Percentiles rank a stretch among this genome's conserved stretches.
Conservation (phyloP, 2,888 invertebrate species). For the Dryococelus australis region DNA sequence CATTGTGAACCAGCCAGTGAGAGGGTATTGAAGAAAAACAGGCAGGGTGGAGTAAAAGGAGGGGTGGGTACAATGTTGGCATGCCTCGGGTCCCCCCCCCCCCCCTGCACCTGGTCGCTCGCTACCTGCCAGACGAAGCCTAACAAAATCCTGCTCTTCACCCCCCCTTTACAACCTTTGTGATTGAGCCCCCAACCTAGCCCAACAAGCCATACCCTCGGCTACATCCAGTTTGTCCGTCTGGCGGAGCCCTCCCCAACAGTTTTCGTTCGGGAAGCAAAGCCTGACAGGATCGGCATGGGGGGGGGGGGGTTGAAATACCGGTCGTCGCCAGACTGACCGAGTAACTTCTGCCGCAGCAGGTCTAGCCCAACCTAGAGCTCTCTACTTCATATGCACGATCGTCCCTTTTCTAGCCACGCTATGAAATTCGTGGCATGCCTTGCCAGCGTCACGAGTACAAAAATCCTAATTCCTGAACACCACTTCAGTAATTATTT, state of each 20-base stretch:
- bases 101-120: neutral
- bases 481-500: too few relatives aligned
- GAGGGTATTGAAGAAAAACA: neutral
- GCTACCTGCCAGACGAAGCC: neutral
- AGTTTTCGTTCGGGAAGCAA: slow-evolving; percentile 1
- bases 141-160: neutral
- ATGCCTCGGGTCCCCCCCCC: neutral
- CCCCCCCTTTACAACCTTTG: neutral
- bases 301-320: neutral
- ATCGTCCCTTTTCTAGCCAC: too few relatives aligned
- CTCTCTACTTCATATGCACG: neutral
- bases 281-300: neutral
- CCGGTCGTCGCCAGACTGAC: neutral
- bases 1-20: neutral
- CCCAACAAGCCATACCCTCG: neutral
- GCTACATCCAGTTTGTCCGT: slow-evolving; percentile 16
- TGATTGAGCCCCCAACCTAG: neutral
- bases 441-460: too few relatives aligned
- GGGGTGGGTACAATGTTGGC: slow-evolving; percentile 16
- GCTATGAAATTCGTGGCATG: too few relatives aligned
- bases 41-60: neutral
- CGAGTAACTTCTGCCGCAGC: neutral
- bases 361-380: neutral
- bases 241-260: neutral
- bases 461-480: too few relatives aligned